Percentiles rank a stretch among this genome's conserved stretches.
Conservation (phyloP, 2,797 vertebrate species). For the Sebastes minor region DNA sequence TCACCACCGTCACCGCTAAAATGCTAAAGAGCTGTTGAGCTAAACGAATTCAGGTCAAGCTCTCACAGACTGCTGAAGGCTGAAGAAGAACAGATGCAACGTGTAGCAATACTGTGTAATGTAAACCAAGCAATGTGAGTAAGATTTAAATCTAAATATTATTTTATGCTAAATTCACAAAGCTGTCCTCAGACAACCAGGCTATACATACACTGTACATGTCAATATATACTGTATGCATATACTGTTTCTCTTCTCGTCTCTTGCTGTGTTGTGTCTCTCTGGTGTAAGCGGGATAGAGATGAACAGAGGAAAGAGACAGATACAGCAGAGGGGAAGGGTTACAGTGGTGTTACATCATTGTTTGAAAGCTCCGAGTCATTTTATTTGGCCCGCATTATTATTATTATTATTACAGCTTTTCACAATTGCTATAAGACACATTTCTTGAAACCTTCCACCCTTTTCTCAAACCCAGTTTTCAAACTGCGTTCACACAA, state of each 20-base stretch:
- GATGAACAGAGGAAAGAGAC: background rate
- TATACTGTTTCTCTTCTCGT: background rate
- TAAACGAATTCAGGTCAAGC: no score
- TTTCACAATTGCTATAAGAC: background rate
- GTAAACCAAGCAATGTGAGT: no score
- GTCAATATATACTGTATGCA: background rate
- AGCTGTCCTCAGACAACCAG: no score
- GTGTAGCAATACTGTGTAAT: no score
- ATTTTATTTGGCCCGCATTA: constrained; percentile 16
- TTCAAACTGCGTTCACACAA: background rate
- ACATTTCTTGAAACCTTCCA: background rate
- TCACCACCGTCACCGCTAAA: no score
- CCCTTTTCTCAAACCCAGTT: background rate
- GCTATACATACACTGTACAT: no score
- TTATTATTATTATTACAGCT: background rate
- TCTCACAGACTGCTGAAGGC: no score
- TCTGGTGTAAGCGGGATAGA: background rate
- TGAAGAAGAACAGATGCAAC: no score
- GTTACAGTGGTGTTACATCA: constrained; percentile 64
- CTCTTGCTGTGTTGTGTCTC: background rate
- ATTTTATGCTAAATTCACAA: no score
- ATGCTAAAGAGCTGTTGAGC: no score
- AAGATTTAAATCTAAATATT: no score
- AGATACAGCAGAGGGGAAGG: background rate
- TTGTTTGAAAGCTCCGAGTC: constrained; percentile 22